A percentile compares a stretch with the other conserved stretches of the same genome.
These are phyloP conservation scores for Gyrodactylus bullatarudis DNA, from an alignment of 1,140 invertebrate species.

Conservation along the genomic window DNA sequence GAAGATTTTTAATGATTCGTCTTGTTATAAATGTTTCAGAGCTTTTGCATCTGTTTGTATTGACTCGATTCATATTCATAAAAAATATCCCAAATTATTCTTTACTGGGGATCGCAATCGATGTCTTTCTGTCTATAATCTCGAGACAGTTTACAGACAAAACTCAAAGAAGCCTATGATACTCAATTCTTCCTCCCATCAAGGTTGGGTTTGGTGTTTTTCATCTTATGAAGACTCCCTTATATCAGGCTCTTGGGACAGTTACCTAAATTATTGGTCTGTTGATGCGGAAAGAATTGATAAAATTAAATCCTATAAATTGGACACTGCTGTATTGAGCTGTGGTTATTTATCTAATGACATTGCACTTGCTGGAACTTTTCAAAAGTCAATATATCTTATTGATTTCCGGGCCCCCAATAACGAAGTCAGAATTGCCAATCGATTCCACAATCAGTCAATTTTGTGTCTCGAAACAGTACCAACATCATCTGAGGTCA, in stretches of 20 bases:
- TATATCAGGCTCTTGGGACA: neutral
- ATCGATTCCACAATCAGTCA: neutral
- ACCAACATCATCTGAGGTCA: neutral
- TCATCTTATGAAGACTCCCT: neutral
- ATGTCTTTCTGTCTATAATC: neutral
- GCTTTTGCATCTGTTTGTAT: neutral
- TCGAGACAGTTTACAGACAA: neutral
- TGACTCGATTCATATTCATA: neutral
- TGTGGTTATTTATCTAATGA: neutral
- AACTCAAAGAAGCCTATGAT: neutral
- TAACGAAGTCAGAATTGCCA: neutral
- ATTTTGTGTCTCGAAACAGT: neutral
- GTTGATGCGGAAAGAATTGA: neutral
- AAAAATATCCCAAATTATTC: neutral
- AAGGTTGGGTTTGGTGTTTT: neutral
- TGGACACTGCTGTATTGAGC: neutral
- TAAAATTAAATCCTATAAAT: neutral
- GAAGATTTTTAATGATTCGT: neutral
- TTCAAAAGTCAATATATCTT: neutral
- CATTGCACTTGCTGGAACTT: neutral
- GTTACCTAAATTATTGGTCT: neutral
- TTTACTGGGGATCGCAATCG: neutral
- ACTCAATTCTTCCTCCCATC: neutral
- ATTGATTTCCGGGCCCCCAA: neutral
- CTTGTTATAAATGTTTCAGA: neutral